phyloP scores from a whole-genome alignment of 2,113 vertebrate species.

The Lichenostomus cassidix region DNA sequence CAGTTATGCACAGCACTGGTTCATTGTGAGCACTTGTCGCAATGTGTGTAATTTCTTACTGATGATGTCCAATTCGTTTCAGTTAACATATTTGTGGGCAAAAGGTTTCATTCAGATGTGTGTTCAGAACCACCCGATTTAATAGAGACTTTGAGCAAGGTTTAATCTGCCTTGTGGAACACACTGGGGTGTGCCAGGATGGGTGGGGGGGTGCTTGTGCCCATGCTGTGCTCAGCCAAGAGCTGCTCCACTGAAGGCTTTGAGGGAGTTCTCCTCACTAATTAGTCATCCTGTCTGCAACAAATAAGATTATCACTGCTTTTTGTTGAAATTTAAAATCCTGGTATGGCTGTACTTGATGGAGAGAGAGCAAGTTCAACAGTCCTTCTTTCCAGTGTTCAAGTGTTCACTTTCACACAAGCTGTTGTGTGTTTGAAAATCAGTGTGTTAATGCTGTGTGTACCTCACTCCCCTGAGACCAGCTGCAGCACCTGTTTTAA shows the following conservation, averaged over 20 bases:
- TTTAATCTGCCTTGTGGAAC: not conserved
- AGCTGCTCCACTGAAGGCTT: not conserved
- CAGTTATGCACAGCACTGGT: not conserved
- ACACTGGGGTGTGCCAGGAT: fast-evolving
- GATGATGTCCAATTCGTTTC: not conserved
- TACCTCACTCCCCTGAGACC: not conserved
- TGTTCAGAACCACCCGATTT: not conserved
- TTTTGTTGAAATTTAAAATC: not conserved
- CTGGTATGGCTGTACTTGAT: not conserved
- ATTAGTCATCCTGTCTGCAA: not conserved
- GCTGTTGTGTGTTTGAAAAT: not conserved
- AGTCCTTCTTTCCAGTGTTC: not conserved
- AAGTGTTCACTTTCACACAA: not conserved
- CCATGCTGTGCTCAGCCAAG: fast-evolving
- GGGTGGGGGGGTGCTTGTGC: not conserved
- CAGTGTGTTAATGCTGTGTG: not conserved
- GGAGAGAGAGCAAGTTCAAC: not conserved
- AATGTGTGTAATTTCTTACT: not conserved
- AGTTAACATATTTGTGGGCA: not conserved
- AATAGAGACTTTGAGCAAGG: not conserved
- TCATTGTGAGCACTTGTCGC: not conserved
- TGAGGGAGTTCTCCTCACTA: not conserved
- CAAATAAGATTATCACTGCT: not conserved
- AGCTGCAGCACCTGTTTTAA: not conserved
- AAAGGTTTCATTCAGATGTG: not conserved